Base-by-base conservation (phyloP, 2,888 invertebrate genomes). In the Timema podura region DNA sequence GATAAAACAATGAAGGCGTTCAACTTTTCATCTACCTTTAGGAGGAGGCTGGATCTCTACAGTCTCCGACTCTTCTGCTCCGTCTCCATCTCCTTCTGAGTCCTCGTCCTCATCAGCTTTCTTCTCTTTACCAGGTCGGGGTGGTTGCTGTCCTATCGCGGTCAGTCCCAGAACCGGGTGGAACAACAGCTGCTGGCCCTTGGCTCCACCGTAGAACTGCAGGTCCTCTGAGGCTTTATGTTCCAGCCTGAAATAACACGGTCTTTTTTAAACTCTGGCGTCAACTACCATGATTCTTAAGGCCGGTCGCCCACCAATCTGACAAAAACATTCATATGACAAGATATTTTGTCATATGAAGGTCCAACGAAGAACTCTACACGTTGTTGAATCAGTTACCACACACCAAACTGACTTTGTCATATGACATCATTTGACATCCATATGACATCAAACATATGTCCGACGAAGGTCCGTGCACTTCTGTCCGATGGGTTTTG, bases 151-250 rank as follows among this genome's bases (percentile, higher is more conserved):
- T 30, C 48, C 67, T 16, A 16, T 15, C 5, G 70, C 54, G 11
- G 61, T 61, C 7, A 71, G 48, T 16, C 72, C 69, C 54, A 67
- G 64, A 30, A 65, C 68, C 2, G 71, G 71, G 57, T 69, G 71
- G 47, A 49, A 66, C 46, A 67, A 51, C 13, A 71, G 65, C 46
- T 68, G 67, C 45, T 49, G 65, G 0, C 91, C 91, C 77, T 87
- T 88, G 2, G 86, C 88, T 48, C 90, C 91, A 0, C 91, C 91
- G 77, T 91, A 91, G 80, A 88, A 91, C 13, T 90, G 88, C 57
- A 89, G 77, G 69, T 79, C 66, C 9, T 61, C 61, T 11, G 30
- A 30, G 11, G 61, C 45, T 61, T n/a, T 61, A 9, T 61, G 61
- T 30, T 61, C 61, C 45, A 45, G 30, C 61, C 61, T 61, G 61